These are phyloP conservation scores for Biston stratarius DNA, from an alignment of 2,888 invertebrate genomes.

Conservation along the genomic window DNA sequence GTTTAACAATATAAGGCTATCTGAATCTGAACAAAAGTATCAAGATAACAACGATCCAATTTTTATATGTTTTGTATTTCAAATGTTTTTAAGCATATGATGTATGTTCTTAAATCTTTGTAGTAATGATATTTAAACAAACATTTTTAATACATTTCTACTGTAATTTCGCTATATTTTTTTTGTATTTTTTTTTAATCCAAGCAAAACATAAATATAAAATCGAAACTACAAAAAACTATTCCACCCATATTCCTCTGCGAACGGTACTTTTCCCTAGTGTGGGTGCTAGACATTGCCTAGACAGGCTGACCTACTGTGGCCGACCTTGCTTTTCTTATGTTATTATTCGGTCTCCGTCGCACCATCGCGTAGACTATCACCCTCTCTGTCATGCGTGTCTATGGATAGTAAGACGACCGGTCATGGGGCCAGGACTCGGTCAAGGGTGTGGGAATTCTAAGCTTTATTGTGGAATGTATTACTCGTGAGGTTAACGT, in stretches of 20 bases:
- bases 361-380: conserved; percentile 50
- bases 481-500: conserved; percentile 3
- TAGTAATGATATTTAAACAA: no score
- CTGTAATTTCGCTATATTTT: no score
- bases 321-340: conserved; percentile 84
- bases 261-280: conserved; percentile 62
- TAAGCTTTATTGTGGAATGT: conserved; percentile 23
- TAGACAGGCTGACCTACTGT: conserved; percentile 84
- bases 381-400: conserved; percentile 64
- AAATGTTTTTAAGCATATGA: no score
- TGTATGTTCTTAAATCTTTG: no score
- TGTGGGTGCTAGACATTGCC: conserved; percentile 83
- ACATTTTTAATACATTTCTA: no score
- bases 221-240: conserved; percentile 16
- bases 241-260: conserved; percentile 45
- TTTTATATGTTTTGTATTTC: no score
- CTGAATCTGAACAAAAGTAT: no score
- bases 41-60: no score
- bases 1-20: no score
- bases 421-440: conserved; percentile 46
- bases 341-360: conserved; percentile 75
- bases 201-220: no score
- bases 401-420: conserved; percentile 77
- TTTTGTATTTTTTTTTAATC: no score
- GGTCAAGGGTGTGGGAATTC: conserved; percentile 43